Evolutionary conservation across 2,113 vertebrate species (phyloP).

Genomic region (Chaetorhynchus papuensis): DNA sequence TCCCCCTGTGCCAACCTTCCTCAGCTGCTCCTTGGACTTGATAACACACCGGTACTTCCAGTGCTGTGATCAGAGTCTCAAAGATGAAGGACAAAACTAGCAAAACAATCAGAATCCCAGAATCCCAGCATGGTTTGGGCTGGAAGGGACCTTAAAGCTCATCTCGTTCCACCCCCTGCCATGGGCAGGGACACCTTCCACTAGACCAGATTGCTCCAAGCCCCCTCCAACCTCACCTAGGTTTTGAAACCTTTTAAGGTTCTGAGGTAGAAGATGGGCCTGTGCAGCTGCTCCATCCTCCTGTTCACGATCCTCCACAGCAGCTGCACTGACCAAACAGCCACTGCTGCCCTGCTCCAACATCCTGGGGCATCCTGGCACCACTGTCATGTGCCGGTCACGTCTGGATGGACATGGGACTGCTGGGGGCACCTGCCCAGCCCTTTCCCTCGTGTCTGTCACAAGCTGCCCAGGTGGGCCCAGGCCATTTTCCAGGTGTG

Average conservation of each 20-base stretch:
- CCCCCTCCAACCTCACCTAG: not conserved
- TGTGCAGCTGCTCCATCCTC: not conserved
- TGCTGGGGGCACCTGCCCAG: not conserved
- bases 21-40: not conserved
- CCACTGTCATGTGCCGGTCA: fast-evolving
- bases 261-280: not conserved
- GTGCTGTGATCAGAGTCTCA: not conserved
- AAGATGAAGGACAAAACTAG: not conserved
- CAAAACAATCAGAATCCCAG: not conserved
- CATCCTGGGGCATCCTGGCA: not conserved
- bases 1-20: not conserved
- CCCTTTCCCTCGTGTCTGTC: not conserved
- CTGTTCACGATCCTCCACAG: not conserved
- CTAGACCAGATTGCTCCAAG: not conserved
- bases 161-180: not conserved
- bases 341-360: not conserved
- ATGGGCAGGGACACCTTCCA: not conserved
- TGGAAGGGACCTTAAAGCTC: not conserved
- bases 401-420: fast-evolving
- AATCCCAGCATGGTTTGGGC: not conserved
- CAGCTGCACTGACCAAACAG: not conserved
- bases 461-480: not conserved
- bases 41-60: not conserved
- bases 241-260: not conserved
- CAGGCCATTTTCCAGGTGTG: not conserved